A percentile compares a stretch with the other conserved stretches of the same genome.
Conservation (phyloP, 1,140 invertebrate genomes). For the Homarus americanus region DNA sequence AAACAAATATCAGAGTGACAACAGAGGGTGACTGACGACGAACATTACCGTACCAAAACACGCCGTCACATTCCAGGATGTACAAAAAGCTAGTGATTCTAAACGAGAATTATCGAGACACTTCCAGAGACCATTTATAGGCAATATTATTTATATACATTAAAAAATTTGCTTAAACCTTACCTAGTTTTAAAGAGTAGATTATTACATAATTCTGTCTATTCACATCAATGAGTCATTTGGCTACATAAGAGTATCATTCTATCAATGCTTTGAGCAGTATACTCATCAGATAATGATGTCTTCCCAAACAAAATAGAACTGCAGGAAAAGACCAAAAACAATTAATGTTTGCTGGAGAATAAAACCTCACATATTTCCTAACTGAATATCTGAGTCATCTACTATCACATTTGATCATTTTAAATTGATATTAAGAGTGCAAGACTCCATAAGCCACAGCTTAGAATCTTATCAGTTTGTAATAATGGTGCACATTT, state of each 20-base stretch:
- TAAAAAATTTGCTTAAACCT: no score
- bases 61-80: no score
- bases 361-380: background rate
- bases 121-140: no score
- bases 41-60: no score
- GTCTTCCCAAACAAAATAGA: background rate
- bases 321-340: background rate
- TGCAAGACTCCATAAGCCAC: background rate
- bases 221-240: background rate
- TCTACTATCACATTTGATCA: conserved; percentile 19
- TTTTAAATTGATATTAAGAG: background rate
- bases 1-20: no score
- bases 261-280: conserved; percentile 26
- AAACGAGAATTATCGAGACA: no score
- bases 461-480: background rate
- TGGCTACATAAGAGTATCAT: conserved; percentile 17
- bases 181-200: no score
- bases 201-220: no score
- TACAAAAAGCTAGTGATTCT: no score
- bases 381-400: conserved; percentile 12
- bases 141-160: no score
- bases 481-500: background rate
- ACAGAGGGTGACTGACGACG: no score
- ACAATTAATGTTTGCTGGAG: background rate
- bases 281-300: background rate